Evolutionary conservation across 1,140 invertebrate genomes (phyloP), one percentile per base, ranked within the genome.

Genomic region (Lethocerus indicus): DNA sequence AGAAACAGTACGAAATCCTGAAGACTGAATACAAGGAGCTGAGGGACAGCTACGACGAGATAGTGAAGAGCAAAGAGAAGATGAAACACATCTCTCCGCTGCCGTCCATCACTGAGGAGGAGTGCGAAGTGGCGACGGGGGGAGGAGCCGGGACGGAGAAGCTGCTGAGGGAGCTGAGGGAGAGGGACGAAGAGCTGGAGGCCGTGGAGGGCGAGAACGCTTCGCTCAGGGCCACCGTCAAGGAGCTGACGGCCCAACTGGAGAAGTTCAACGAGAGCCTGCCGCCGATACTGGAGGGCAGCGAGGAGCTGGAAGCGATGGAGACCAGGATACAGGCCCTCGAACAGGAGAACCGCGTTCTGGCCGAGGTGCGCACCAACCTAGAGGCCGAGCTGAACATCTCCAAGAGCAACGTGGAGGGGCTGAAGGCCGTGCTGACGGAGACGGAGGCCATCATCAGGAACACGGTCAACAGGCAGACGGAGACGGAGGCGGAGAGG

Each of bases 111-210:
- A 25, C 23, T 9, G 18, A 21, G 23, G 18, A 44, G 6, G 23
- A 44, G 23, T 20, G 7, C 23, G 7, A 18, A 18, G 21, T 9
- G 7, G 6, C 9, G 42, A 44, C 4, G n/a, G n/a, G 35, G 24
- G 16, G 21, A 36, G 6, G 29, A 18, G 23, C 14, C 14, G 21
- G 28, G 36, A 26, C 14, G 23, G 32, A 55, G 46, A n/a, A 55
- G 7, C 37, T 55, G 23, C 16, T 52, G n/a, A 23, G 39, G 21
- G 47, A 53, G 37, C 26, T 57, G 20, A 37, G 45, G 25, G 47
- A 50, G 24, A 55, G 40, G 43, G 51, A 54, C 6, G 49, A 52
- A 28, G 56, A 57, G 37, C 12, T 57, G 13, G 49, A 56, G 37
- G 44, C 24, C n/a, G 20, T 53, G 25, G 55, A 56, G 42, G 24